Evolutionary conservation across 2,113 vertebrate genomes (phyloP).

Genomic region (Gracilinanus agilis): DNA sequence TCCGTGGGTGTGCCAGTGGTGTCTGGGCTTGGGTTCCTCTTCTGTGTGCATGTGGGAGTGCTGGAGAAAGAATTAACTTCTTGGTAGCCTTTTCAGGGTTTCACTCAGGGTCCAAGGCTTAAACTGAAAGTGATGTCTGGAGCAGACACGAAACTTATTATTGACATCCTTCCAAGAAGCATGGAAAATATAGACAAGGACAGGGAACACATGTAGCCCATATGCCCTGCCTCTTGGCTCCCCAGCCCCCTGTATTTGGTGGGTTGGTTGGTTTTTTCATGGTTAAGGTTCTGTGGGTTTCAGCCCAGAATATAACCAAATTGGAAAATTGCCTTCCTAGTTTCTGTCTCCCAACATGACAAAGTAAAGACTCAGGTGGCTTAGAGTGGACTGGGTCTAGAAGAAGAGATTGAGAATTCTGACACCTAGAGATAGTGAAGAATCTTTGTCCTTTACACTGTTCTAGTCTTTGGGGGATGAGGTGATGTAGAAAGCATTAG

Average conservation of each 20-base stretch:
- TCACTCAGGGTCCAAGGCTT: not conserved
- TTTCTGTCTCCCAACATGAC: conserved; percentile 9
- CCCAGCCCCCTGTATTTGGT: not conserved
- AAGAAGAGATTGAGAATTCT: not conserved
- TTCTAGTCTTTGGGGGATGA: not conserved
- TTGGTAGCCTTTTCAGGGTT: conserved; percentile 55
- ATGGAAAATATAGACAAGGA: not conserved
- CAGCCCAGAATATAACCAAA: not conserved
- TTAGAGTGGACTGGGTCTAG: not conserved
- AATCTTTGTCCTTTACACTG: not conserved
- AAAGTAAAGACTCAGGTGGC: not conserved
- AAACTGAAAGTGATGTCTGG: conserved; percentile 47
- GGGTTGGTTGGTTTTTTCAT: conserved; percentile 11
- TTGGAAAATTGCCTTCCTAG: conserved; percentile 20
- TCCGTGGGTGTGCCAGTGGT: conserved; percentile 57
- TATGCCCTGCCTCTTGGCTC: not conserved
- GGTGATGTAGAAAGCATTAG: not conserved
- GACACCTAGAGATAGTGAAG: not conserved
- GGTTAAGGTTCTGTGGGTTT: not conserved
- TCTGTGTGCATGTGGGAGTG: conserved; percentile 18
- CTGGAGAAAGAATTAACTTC: conserved; percentile 45
- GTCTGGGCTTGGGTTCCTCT: conserved; percentile 43
- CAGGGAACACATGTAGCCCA: not conserved
- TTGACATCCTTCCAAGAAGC: conserved; percentile 27
- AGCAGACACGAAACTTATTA: conserved; percentile 25